A percentile compares a stretch with the other conserved stretches of the same genome.
Conservation (phyloP, 2,113 vertebrate genomes). For the Stictonetta naevosa region DNA sequence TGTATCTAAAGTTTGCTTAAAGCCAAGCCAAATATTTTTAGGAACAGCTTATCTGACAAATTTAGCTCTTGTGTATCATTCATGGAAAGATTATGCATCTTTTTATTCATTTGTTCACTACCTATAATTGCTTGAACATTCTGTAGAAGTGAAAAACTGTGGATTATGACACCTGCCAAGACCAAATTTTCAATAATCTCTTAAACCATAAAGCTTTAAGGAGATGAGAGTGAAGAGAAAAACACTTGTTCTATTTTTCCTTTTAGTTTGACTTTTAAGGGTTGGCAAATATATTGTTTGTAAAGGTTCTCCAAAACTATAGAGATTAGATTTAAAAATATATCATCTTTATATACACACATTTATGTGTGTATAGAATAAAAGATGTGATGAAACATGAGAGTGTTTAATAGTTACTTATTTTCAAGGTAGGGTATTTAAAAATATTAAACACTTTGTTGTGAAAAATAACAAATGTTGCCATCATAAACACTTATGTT, state of each 20-base stretch:
- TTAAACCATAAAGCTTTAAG: not conserved
- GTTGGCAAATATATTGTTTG: not conserved
- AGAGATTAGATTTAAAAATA: not conserved
- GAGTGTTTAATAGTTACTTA: not conserved
- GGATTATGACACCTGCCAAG: not conserved
- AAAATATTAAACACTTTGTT: not conserved
- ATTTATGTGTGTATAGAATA: not conserved
- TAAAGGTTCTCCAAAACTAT: not conserved
- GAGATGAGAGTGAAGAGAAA: not conserved
- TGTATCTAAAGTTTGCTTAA: not conserved
- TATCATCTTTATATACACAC: not conserved
- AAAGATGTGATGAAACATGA: not conserved
- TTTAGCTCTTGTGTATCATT: not conserved
- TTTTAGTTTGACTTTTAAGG: not conserved
- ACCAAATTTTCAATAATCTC: not conserved
- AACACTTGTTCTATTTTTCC: not conserved
- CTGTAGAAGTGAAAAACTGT: not conserved
- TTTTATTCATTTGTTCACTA: not conserved
- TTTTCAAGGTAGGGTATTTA: not conserved
- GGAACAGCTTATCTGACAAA: not conserved
- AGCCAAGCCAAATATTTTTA: not conserved
- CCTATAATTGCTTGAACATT: not conserved
- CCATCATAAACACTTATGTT: not conserved
- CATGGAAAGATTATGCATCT: not conserved
- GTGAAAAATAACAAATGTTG: not conserved